Evolutionary conservation across 2,797 vertebrate species (phyloP).

Genomic region (Xenentodon cancila): DNA sequence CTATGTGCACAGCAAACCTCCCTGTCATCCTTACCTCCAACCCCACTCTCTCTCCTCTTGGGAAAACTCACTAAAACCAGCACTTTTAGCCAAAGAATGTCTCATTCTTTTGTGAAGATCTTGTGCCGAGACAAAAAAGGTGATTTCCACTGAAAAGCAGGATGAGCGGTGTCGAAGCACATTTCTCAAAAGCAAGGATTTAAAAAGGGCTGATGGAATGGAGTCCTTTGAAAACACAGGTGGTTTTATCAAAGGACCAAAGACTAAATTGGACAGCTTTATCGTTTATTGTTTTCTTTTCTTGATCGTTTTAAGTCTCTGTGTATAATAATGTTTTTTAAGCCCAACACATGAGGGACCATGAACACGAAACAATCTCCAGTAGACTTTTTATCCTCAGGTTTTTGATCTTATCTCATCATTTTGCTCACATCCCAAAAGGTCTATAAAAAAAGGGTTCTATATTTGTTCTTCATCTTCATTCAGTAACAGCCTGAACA

Average conservation of each 20-base stretch:
- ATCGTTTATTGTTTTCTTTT: too few relatives aligned
- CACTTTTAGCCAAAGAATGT: constrained; percentile 42
- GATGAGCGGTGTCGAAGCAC: too few relatives aligned
- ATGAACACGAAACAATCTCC: too few relatives aligned
- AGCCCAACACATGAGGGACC: too few relatives aligned
- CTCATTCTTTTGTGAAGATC: constrained; percentile 31
- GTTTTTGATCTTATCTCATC: background rate
- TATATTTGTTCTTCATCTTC: too few relatives aligned
- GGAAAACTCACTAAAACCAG: constrained; percentile 14
- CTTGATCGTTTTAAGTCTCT: too few relatives aligned
- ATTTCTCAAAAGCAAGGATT: constrained; percentile 31
- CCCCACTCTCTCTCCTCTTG: constrained; percentile 5
- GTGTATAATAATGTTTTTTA: too few relatives aligned
- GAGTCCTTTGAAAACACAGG: background rate
- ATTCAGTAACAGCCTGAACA: too few relatives aligned
- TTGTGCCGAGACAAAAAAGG: constrained; percentile 4
- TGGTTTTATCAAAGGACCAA: constrained; percentile 13
- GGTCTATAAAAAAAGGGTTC: too few relatives aligned
- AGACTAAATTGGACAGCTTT: background rate
- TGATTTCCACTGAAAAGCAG: constrained; percentile 12
- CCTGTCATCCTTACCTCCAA: constrained; percentile 15
- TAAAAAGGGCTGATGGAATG: constrained; percentile 29
- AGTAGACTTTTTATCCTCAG: too few relatives aligned
- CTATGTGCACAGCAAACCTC: constrained; percentile 36
- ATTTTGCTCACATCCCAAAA: constrained; percentile 2